Evolutionary conservation across 2,888 invertebrate genomes (phyloP), one percentile per base, ranked within the genome.

Genomic region (Steromphala cineraria): DNA sequence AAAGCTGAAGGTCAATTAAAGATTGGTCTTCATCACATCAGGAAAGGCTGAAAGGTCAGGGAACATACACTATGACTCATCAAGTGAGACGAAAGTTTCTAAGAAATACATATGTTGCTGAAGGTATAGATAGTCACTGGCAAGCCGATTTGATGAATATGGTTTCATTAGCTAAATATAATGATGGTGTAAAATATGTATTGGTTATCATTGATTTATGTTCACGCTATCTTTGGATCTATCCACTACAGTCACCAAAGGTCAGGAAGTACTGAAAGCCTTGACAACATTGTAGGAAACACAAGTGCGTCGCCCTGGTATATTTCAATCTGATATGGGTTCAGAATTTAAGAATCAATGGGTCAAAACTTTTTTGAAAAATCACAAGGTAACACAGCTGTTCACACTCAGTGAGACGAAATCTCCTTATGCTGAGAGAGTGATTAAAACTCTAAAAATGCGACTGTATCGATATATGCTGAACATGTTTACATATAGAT

Each of bases 141-240:
- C 74, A 74, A 40, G 36, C 74, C n/a, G 52, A 74, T 74, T 46
- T 74, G 10, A 74, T 74, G 36, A 46, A 74, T 52, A 74, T 74
- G 74, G 40, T 24, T 17, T 40, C 40, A 5, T 19, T 40, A 46
- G 17, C 74, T 10, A 17, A 74, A 21, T 74, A 74, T 46, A 74
- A 74, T 74, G 74, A 74, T 10, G 74, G 74, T 1, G 40, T 74
- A 8, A 74, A 40, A 31, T 67, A 67, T 28, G 8, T 28, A 24
- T 13, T 67, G 21, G 31, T 67, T 2, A 24, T 67, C 17, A 74
- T 74, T 0, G 74, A 74, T 74, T 17, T 74, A 46, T 74, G 36
- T n/a, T 74, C 74, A 0, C n/a, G 74, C 10, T 74, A 74, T 19
- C n/a, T 74, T n/a, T 74, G 52, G 74, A 19, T 5, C 40, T n/a